Conservation (phyloP, 2,113 vertebrate species). For the Pachycephala philippinensis region DNA sequence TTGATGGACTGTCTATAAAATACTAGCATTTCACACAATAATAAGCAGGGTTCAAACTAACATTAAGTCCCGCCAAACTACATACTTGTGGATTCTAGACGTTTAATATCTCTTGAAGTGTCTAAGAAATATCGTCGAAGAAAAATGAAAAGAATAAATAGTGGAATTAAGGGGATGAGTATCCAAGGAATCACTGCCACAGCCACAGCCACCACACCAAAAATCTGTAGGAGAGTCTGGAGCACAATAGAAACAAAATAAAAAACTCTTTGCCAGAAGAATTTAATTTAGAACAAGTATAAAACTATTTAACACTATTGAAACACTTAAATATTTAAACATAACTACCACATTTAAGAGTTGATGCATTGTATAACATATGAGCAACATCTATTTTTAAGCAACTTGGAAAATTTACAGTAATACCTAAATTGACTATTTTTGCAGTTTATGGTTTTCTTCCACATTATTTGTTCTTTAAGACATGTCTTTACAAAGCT, state of each 20-base stretch:
- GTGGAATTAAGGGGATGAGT: slow-evolving; percentile 80
- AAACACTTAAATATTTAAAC: slow-evolving; percentile 21
- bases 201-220: slow-evolving; percentile 82
- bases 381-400: background rate
- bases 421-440: background rate
- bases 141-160: slow-evolving; percentile 80
- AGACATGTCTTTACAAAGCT: background rate
- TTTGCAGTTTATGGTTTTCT: background rate
- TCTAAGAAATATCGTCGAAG: slow-evolving; percentile 86
- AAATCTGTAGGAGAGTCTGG: slow-evolving; percentile 83
- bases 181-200: slow-evolving; percentile 87
- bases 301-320: slow-evolving; percentile 6
- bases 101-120: slow-evolving; percentile 88
- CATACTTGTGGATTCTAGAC: slow-evolving; percentile 87
- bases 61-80: background rate
- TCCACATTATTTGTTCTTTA: background rate
- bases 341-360: slow-evolving; percentile 2
- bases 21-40: background rate
- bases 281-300: slow-evolving; percentile 27
- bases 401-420: background rate
- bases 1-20: background rate
- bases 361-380: background rate
- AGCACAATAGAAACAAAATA: slow-evolving; percentile 54
- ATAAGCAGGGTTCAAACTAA: background rate
- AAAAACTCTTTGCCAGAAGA: background rate